A percentile compares a stretch with the other conserved stretches of the same genome.
phyloP scores from a whole-genome alignment of 2,113 vertebrate species.

The Neofelis nebulosa region DNA sequence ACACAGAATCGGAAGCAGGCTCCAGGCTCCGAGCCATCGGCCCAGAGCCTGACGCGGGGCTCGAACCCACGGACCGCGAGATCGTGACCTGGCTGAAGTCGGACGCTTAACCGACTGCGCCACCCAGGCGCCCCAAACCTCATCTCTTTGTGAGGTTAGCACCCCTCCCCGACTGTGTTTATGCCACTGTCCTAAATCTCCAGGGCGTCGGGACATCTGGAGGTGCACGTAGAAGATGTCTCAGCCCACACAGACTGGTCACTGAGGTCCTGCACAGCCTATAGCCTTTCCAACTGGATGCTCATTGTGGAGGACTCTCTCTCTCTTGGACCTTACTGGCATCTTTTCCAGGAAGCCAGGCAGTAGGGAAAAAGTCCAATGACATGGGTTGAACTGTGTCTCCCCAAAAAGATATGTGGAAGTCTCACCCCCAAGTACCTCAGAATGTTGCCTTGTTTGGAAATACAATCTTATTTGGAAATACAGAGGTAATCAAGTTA shows the following conservation, averaged over 20 bases:
- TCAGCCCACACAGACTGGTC: not conserved
- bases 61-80: no score
- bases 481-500: not conserved
- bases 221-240: not conserved
- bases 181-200: not conserved
- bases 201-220: not conserved
- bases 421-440: not conserved
- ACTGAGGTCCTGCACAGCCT: not conserved
- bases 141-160: not conserved
- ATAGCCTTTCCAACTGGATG: not conserved
- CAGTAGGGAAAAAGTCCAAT: not conserved
- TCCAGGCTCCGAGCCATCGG: no score
- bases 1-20: no score
- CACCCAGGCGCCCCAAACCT: no score
- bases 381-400: not conserved
- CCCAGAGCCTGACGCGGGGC: no score
- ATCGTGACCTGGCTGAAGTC: no score
- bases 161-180: fast-evolving
- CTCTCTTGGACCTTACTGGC: not conserved
- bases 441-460: not conserved
- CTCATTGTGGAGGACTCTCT: not conserved
- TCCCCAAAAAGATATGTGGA: not conserved
- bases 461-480: not conserved
- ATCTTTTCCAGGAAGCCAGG: not conserved
- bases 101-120: no score